phyloP scores from a whole-genome alignment of 2,888 invertebrate species.

The Hoplodrina ambigua region DNA sequence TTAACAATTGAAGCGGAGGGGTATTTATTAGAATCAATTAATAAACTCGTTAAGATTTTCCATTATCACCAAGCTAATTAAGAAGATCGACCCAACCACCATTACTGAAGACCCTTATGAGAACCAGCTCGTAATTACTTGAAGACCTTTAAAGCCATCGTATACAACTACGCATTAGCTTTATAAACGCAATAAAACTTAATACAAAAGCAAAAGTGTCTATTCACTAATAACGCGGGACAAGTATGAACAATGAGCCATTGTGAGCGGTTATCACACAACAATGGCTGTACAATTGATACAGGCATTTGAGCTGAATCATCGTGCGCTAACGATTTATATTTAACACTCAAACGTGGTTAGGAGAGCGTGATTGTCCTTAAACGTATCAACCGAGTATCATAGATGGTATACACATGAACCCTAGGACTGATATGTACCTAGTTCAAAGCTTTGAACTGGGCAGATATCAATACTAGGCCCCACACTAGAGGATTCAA shows the following conservation, averaged over 20 bases:
- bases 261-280: conserved; percentile 55
- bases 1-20: not conserved
- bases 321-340: conserved; percentile 40
- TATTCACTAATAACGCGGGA: conserved; percentile 50
- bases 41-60: conserved; percentile 2
- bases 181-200: conserved; percentile 56
- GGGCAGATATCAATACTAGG: no score
- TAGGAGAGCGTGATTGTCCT: not conserved
- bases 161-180: conserved; percentile 30
- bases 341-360: conserved; percentile 6
- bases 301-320: conserved; percentile 53
- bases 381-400: not conserved
- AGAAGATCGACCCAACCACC: not conserved
- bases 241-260: conserved; percentile 52
- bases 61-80: not conserved
- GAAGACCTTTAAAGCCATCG: conserved; percentile 18
- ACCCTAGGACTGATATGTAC: no score
- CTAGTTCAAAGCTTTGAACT: no score
- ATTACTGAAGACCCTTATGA: conserved; percentile 7
- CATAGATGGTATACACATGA: no score
- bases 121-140: conserved; percentile 18
- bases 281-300: conserved; percentile 56
- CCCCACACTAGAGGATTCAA: no score
- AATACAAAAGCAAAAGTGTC: conserved; percentile 53
- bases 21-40: conserved; percentile 10